These are phyloP conservation scores for Astreopora myriophthalma DNA, from an alignment of 64 coral and sea anemone species.

Conservation along the genomic window DNA sequence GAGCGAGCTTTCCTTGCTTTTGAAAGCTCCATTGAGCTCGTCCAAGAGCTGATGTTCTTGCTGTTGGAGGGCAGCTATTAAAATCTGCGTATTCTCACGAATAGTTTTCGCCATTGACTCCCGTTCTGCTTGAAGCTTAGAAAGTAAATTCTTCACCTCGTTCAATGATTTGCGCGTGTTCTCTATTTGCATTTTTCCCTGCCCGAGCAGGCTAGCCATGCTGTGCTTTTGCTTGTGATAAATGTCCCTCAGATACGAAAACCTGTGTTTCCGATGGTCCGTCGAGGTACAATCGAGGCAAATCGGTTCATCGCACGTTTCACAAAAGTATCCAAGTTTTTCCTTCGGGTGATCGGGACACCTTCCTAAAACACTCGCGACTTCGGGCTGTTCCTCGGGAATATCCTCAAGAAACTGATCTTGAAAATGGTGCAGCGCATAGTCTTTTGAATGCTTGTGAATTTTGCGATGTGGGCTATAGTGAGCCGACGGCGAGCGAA, in stretches of 20 bases:
- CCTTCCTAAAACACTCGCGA: constrained; percentile 70
- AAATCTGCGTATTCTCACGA: constrained; percentile 55
- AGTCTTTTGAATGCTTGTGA: constrained; percentile 80
- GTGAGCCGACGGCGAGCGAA: constrained; percentile 45
- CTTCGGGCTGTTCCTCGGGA: constrained; percentile 87
- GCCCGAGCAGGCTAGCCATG: constrained; percentile 76
- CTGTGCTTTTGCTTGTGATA: constrained; percentile 92
- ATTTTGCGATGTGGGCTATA: constrained; percentile 60
- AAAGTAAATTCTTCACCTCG: constrained; percentile 80
- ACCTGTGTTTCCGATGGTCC: constrained; percentile 89
- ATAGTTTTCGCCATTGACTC: constrained; percentile 55
- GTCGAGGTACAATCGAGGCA: constrained; percentile 78
- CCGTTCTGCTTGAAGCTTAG: constrained; percentile 74
- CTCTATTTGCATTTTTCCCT: constrained; percentile 87
- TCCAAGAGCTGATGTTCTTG: constrained; percentile 63
- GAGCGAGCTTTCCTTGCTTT: constrained; percentile 73
- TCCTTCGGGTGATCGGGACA: constrained; percentile 87
- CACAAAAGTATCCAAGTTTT: constrained; percentile 83
- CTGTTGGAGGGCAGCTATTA: constrained; percentile 74
- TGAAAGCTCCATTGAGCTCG: constrained; percentile 71
- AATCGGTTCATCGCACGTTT: constrained; percentile 89
- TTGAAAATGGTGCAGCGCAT: constrained; percentile 60
- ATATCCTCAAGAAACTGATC: constrained; percentile 89
- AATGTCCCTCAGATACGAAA: constrained; percentile 89
- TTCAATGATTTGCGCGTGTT: constrained; percentile 84